Evolutionary conservation across 30 jellyfish, hydroid and myxozoan genomes (phyloP).

Genomic region (Chrysaora quinquecirrha): DNA sequence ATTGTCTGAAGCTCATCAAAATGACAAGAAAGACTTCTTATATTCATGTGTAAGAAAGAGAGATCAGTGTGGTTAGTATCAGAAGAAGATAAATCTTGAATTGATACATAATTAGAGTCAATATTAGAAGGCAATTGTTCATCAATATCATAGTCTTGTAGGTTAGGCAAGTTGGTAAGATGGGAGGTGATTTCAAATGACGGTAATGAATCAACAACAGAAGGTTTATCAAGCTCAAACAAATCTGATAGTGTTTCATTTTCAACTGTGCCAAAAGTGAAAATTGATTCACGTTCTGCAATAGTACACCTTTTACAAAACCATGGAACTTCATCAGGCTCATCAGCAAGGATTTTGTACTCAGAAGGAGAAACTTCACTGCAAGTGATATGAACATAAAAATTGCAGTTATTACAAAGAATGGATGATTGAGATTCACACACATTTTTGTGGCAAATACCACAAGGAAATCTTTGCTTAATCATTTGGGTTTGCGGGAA

Average conservation of each 20-base stretch:
- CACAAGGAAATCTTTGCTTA: not conserved
- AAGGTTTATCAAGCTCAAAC: too few relatives aligned
- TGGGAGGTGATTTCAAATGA: too few relatives aligned
- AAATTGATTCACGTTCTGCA: too few relatives aligned
- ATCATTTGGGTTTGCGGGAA: not conserved
- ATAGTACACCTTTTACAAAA: conserved; percentile 3
- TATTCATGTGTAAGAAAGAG: too few relatives aligned
- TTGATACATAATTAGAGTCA: not conserved
- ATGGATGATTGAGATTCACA: not conserved
- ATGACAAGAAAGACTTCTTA: conserved; percentile 12
- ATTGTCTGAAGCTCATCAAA: conserved; percentile 16
- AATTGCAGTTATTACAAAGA: conserved; percentile 1
- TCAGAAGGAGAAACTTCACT: not conserved
- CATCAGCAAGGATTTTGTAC: not conserved
- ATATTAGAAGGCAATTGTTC: too few relatives aligned
- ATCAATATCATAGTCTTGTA: too few relatives aligned
- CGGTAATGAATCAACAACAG: too few relatives aligned
- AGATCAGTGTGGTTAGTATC: not conserved
- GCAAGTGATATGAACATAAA: not conserved
- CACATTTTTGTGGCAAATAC: too few relatives aligned
- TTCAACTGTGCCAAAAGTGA: too few relatives aligned
- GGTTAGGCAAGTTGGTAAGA: too few relatives aligned
- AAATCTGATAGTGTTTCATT: too few relatives aligned
- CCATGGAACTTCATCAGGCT: conserved; percentile 22
- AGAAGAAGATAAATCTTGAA: conserved; percentile 7